Percentiles rank a stretch among this genome's conserved stretches.
These are phyloP conservation scores for Epinotia nisella DNA, from an alignment of 2,888 invertebrate genomes.

Conservation along the genomic window DNA sequence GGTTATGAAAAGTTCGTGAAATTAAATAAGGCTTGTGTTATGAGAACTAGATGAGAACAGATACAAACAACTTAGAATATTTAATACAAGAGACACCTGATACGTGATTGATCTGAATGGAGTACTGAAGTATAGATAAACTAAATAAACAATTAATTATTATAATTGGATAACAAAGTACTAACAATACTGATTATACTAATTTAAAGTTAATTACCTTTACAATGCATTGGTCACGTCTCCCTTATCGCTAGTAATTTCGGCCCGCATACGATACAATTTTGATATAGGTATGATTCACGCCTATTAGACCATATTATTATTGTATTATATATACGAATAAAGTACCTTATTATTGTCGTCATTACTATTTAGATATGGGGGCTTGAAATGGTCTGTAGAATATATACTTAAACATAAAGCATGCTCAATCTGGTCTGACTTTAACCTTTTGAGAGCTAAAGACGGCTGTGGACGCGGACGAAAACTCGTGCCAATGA, in stretches of 20 bases:
- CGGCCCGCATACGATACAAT: conserved; percentile 3
- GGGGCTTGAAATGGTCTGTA: neutral
- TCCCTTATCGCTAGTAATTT: conserved; percentile 29
- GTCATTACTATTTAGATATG: neutral
- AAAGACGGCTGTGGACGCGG: no score
- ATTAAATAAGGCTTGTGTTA: neutral
- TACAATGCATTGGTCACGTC: conserved; percentile 26
- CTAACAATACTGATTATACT: neutral
- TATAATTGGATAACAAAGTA: neutral
- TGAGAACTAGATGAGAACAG: no score
- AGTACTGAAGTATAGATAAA: neutral
- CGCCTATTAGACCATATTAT: neutral
- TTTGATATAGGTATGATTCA: neutral
- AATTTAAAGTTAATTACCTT: conserved; percentile 6
- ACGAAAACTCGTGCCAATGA: no score
- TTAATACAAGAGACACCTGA: neutral
- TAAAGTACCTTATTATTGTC: conserved; percentile 9
- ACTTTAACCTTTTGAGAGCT: no score
- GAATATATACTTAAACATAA: neutral
- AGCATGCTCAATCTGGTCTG: neutral
- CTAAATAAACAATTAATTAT: neutral
- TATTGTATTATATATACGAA: conserved; percentile 8
- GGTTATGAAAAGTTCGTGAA: no score
- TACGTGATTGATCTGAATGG: neutral
- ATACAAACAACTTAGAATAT: neutral